Percentiles rank a stretch among this genome's conserved stretches.
These are phyloP conservation scores for Elysia chlorotica DNA, from an alignment of 1,140 invertebrate genomes.

Conservation along the genomic window DNA sequence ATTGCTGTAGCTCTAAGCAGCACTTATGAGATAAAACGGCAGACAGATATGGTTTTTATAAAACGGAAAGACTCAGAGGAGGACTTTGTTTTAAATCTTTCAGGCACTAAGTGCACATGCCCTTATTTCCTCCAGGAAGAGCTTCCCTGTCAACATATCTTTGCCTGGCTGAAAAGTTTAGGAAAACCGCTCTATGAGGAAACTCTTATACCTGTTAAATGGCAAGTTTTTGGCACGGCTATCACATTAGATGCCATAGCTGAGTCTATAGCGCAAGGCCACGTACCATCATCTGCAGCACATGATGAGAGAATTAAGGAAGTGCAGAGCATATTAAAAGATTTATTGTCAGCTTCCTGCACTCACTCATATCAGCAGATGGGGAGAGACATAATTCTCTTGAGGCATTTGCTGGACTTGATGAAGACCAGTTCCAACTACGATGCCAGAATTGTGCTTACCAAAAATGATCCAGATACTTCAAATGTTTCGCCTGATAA, in stretches of 20 bases:
- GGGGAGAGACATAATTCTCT: constrained; percentile 6
- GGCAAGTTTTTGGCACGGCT: constrained; percentile 16
- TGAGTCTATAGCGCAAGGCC: constrained; percentile 7
- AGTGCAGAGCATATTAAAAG: background rate
- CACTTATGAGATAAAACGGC: background rate
- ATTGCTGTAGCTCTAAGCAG: constrained; percentile 1
- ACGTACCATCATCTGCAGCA: background rate
- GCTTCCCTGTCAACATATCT: constrained; percentile 14
- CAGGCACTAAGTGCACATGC: constrained; percentile 7
- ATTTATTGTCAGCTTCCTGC: background rate
- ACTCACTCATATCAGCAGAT: constrained; percentile 9
- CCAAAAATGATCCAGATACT: too few species aligned
- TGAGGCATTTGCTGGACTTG: constrained; percentile 2
- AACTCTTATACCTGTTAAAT: constrained; percentile 5
- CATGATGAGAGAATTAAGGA: constrained; percentile 11
- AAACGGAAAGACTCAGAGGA: background rate
- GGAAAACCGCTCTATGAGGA: constrained; percentile 4
- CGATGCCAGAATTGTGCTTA: background rate
- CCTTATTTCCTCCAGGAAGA: background rate
- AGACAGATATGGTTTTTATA: constrained; percentile 6
- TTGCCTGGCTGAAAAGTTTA: constrained; percentile 1
- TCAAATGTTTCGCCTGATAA: too few species aligned
- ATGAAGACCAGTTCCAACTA: background rate
- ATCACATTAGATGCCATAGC: constrained; percentile 7
- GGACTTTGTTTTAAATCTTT: background rate